phyloP scores from a whole-genome alignment of 2,888 invertebrate species.

The Platycheirus rosarum region DNA sequence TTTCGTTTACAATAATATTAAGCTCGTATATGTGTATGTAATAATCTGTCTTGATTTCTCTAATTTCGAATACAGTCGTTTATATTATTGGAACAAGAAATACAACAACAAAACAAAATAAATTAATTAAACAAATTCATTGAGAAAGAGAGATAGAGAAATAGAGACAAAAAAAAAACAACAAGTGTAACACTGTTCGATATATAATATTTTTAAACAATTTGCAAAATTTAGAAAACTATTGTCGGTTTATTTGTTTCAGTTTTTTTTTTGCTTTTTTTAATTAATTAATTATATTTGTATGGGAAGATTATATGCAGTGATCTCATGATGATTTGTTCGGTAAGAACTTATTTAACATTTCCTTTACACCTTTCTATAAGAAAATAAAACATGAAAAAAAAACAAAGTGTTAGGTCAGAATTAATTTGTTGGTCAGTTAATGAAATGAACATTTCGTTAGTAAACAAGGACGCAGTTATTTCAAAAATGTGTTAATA shows the following conservation, averaged over 20 bases:
- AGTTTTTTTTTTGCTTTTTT: slow-evolving; percentile 10
- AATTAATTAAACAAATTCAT: slow-evolving; percentile 3
- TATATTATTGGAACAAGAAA: background rate
- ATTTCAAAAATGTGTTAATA: slow-evolving; percentile 32
- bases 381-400: slow-evolving; percentile 75
- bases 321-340: slow-evolving; percentile 76
- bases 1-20: slow-evolving; percentile 21
- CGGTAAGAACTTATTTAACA: slow-evolving; percentile 77
- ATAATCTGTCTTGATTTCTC: slow-evolving; percentile 23
- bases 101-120: too few species aligned
- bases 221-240: slow-evolving; percentile 24
- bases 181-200: slow-evolving; percentile 23
- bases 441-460: slow-evolving; percentile 55
- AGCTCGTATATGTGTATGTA: slow-evolving; percentile 17
- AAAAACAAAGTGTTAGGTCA: slow-evolving; percentile 60
- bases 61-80: slow-evolving; percentile 11
- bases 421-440: slow-evolving; percentile 37
- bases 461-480: slow-evolving; percentile 54
- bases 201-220: slow-evolving; percentile 22
- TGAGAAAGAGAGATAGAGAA: too few species aligned
- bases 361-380: slow-evolving; percentile 77
- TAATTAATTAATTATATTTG: slow-evolving; percentile 15
- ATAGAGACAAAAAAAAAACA: slow-evolving; percentile 19
- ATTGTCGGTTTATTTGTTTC: slow-evolving; percentile 9
- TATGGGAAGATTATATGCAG: slow-evolving; percentile 54